These are phyloP conservation scores for Spea hammondii DNA, from an alignment of 2,797 vertebrate species.

Conservation along the genomic window DNA sequence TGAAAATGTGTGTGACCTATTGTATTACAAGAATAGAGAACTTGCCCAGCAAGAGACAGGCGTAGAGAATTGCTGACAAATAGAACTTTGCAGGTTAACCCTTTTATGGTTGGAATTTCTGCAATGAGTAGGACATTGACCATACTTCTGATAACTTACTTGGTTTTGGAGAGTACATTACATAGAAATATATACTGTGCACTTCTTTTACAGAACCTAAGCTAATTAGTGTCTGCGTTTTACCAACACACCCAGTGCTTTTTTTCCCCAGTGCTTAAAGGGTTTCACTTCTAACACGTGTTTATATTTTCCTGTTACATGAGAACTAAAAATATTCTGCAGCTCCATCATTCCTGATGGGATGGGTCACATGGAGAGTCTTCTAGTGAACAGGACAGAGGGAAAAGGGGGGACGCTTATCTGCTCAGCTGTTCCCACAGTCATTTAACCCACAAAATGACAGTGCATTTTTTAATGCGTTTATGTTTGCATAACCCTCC, in stretches of 20 bases:
- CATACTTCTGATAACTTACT: too few species aligned
- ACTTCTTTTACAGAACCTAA: too few species aligned
- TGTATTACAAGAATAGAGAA: conserved; percentile 5
- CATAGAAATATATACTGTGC: too few species aligned
- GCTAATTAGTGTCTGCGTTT: neutral
- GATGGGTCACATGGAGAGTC: conserved; percentile 21
- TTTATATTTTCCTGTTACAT: conserved; percentile 23
- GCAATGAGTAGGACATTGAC: too few species aligned
- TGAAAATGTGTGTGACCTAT: neutral
- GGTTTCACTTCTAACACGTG: conserved; percentile 15
- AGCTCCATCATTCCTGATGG: conserved; percentile 23
- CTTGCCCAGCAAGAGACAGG: neutral
- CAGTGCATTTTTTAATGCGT: neutral
- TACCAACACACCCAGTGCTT: neutral
- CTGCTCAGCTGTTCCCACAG: conserved; percentile 21
- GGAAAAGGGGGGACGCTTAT: neutral
- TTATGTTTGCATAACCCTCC: neutral
- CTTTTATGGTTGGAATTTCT: neutral
- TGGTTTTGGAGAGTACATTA: too few species aligned
- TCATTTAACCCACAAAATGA: conserved; percentile 1
- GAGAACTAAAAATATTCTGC: conserved; percentile 43
- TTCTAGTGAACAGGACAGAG: conserved; percentile 4
- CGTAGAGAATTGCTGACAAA: too few species aligned
- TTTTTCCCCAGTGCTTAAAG: conserved; percentile 4
- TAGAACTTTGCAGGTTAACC: neutral